Evolutionary conservation across 1,140 invertebrate genomes (phyloP).

Genomic region (Venustaconcha ellipsiformis): DNA sequence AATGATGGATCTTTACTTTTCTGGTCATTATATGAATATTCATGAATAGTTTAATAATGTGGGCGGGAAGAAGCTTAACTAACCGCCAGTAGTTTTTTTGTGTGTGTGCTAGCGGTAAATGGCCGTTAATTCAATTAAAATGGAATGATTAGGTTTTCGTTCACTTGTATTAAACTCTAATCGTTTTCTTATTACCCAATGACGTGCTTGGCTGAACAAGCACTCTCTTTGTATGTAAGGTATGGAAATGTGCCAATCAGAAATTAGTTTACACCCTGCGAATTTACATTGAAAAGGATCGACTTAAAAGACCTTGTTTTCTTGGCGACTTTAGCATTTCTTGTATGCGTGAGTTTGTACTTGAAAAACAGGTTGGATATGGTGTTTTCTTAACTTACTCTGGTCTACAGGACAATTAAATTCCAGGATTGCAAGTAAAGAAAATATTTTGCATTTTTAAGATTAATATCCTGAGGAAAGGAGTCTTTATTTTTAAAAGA

Average conservation of each 20-base stretch:
- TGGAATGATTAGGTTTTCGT: constrained; percentile 31
- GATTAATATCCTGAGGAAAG: constrained; percentile 7
- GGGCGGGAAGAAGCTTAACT: too few relatives aligned
- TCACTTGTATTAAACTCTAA: constrained; percentile 25
- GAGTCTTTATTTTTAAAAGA: constrained; percentile 8
- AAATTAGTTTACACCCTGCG: neutral
- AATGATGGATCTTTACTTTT: too few relatives aligned
- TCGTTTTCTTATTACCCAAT: constrained; percentile 32
- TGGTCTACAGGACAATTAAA: neutral
- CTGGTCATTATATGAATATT: too few relatives aligned
- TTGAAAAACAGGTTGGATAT: constrained; percentile 1
- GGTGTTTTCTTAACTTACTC: neutral
- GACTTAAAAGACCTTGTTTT: neutral
- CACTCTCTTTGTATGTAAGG: constrained; percentile 1
- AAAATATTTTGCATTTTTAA: neutral
- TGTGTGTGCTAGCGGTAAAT: too few relatives aligned
- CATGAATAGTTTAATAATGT: too few relatives aligned
- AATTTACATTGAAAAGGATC: neutral
- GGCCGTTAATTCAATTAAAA: constrained; percentile 21
- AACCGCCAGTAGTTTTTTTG: too few relatives aligned
- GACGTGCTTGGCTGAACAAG: constrained; percentile 21
- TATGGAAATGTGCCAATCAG: constrained; percentile 3
- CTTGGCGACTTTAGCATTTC: neutral
- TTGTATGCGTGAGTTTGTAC: neutral
- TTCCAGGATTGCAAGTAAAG: neutral